Base-by-base conservation (phyloP, 2,797 vertebrate genomes). In the Yasuhikotakia modesta region DNA sequence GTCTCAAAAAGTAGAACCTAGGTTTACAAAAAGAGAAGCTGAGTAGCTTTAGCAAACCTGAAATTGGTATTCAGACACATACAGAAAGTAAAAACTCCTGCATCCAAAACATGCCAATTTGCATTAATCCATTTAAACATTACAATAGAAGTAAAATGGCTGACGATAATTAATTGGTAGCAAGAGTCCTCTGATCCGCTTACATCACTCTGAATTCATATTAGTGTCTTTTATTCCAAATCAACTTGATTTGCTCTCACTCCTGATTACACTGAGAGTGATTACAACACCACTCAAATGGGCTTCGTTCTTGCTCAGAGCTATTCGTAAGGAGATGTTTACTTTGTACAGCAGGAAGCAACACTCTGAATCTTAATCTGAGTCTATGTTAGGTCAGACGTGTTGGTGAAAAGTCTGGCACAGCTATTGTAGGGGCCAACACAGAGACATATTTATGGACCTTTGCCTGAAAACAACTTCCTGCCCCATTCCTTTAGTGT, bases 161-260 rank as follows among this genome's bases (percentile, higher is more conserved):
- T 22, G 11, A 19, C 45, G 39, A 16, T 10, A 46, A 57, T 6
- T 10, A 24, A 43, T 43, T 43, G 39, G 39, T 43, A 43, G 39
- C 39, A 10, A 43, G 35, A 3, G 13, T 57, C 43, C 24, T 16
- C 14, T 61, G 43, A 63, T 65, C 88, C 80, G 69, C 88, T 88
- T 86, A 86, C 70, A 82, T 92, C 90, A 58, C 60, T 65, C 72
- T 76, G 39, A 39, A 90, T 91, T 85, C 85, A 86, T 76, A 81
- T 88, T 87, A 83, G 83, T 87, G 87, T 88, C 89, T 74, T 75
- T 91, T 85, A 87, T 46, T 66, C 73, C 83, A 86, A 78, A 91
- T 90, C 84, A 86, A 74, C 79, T 86, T 91, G 90, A 92, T 90
- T 87, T 85, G 66, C 81, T 67, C 79, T 93, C 87, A 77, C 78